Base-by-base conservation (phyloP, 1,140 invertebrate species). In the Trichogramma pretiosum region DNA sequence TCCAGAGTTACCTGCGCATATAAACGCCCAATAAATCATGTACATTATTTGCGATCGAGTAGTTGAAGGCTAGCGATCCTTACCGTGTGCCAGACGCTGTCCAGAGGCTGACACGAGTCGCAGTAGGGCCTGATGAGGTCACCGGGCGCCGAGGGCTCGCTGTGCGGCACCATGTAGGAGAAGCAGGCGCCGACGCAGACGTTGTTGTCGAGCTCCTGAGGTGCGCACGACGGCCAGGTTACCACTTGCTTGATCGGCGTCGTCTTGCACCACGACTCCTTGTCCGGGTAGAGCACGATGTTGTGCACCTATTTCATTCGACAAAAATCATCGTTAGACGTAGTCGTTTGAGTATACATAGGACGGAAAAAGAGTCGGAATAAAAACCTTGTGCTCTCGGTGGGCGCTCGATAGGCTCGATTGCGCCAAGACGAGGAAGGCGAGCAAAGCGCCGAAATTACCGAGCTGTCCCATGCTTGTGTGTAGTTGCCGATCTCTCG, bases 111-210 rank as follows among this genome's bases (percentile, higher is more conserved):
- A 57, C 80, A 83, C 18, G 80, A 81, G 56, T 83, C 81, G 53
- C 81, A 82, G 54, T 82, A 83, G 3, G 81, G 79, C 46, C 76
- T 70, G 32, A 80, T 76, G 8, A 81, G 69, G 61, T 82, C 80
- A 26, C 80, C 80, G 3, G 79, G 79, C 43, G 77, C 76, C 28
- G 75, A 77, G 3, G 80, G 80, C 42, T 79, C 71, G 22, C 79
- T 82, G 51, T 76, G 75, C 2, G 81, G 81, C 26, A 83, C 80
- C 60, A 78, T 79, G 58, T 82, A 83, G 35, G 79, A 81, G 62
- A 81, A 83, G 59, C 81, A 82, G 5, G 79, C 77, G 5, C 81
- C 81, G 10, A 82, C 80, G 54, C 81, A 83, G 3, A 83, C 79
- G 53, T 80, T 79, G 62, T 83, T 83, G 52, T 81, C 78, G 46